Evolutionary conservation across 2,113 vertebrate genomes (phyloP).

Genomic region (Sylvilagus bachmani): DNA sequence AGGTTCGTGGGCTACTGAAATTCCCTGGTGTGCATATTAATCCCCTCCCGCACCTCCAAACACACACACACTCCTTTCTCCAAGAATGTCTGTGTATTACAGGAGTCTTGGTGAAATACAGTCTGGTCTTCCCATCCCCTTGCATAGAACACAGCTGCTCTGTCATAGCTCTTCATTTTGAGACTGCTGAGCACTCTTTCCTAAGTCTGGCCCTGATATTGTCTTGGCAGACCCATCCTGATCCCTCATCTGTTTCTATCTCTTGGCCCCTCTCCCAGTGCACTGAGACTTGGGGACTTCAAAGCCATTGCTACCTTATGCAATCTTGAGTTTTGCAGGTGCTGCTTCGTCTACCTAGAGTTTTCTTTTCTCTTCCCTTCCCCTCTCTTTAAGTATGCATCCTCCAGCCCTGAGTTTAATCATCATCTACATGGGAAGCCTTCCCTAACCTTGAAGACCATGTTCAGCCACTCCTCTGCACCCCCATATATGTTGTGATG

Average conservation of each 20-base stretch:
- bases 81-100: neutral
- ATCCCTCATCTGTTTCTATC: rapidly evolving
- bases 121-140: neutral
- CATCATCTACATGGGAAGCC: neutral
- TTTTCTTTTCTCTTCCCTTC: neutral
- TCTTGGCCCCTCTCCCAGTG: neutral
- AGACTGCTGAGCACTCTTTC: neutral
- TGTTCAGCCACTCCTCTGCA: neutral
- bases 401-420: neutral
- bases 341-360: neutral
- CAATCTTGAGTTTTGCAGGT: neutral
- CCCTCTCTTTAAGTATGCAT: neutral
- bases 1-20: neutral
- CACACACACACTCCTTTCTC: neutral
- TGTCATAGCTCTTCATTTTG: too few species aligned
- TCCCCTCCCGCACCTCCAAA: neutral
- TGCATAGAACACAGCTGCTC: neutral
- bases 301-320: neutral
- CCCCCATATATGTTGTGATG: too few species aligned
- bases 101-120: neutral
- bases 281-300: neutral
- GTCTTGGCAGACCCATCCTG: neutral
- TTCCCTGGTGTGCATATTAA: neutral
- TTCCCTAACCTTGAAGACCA: neutral
- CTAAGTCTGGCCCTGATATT: neutral